These are phyloP conservation scores for Tetheella fluctuosa DNA, from an alignment of 2,888 invertebrate genomes.

Conservation along the genomic window DNA sequence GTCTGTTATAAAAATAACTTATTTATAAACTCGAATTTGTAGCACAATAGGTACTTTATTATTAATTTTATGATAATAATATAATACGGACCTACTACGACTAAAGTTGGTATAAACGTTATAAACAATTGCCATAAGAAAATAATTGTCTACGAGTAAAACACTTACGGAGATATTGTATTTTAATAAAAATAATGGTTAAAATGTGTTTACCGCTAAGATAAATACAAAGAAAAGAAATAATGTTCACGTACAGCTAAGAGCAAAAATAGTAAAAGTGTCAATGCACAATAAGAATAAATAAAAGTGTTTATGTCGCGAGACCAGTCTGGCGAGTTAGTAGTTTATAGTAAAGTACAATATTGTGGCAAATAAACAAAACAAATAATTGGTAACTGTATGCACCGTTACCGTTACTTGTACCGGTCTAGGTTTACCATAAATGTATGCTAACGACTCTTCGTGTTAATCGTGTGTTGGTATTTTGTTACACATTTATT, in stretches of 20 bases:
- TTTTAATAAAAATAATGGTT: constrained; percentile 26
- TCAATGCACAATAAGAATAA: constrained; percentile 5
- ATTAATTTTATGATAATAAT: too few relatives aligned
- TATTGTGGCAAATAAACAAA: constrained; percentile 58
- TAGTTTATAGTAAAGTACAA: constrained; percentile 50
- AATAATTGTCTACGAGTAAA: constrained; percentile 24
- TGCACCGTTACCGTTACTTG: constrained; percentile 75
- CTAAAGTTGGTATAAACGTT: constrained; percentile 14
- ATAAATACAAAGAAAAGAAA: constrained; percentile 25
- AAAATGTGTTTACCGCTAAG: constrained; percentile 35
- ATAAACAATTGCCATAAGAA: constrained; percentile 26
- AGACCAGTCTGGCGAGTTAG: constrained; percentile 24
- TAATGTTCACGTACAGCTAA: constrained; percentile 16
- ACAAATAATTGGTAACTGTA: constrained; percentile 44
- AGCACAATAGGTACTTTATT: too few relatives aligned
- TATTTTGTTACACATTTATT: background rate
- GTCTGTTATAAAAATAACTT: too few relatives aligned
- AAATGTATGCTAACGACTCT: constrained; percentile 1
- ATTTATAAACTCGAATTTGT: too few relatives aligned
- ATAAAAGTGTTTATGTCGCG: constrained; percentile 8
- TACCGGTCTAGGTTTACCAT: constrained; percentile 48
- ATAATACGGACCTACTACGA: too few relatives aligned
- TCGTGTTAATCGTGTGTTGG: background rate
- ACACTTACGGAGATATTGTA: constrained; percentile 17
- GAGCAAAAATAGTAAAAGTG: constrained; percentile 28